Base-by-base conservation (phyloP, 23 tunicate genomes). In the Clavelina lepadiformis region DNA sequence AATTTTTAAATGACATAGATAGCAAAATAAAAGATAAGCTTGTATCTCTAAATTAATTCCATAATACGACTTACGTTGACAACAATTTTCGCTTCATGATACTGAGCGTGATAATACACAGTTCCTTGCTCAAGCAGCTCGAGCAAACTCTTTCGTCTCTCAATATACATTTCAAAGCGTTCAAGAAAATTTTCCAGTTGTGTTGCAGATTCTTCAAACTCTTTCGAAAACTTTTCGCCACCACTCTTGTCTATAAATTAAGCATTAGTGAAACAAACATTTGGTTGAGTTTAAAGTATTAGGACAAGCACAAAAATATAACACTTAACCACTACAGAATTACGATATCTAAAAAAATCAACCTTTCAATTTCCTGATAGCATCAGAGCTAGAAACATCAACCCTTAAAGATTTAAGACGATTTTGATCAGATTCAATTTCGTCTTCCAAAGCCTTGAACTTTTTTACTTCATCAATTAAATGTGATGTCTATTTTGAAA, bases 11-110 rank as follows among this genome's bases (percentile, higher is more conserved):
- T 18, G 8, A 20, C 15, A 54, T 7, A 18, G 60, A 18, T 54
- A 15, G 15, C 15, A 11, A 15, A 11, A 11, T 41, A 11, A 41
- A 41, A 15, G 15, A 15, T 11, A 15, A 11, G 49, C 49, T 41
- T 41, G 49, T 15, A 41, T 11, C 49, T 15, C 49, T 15, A 41
- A 41, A 11, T 41, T 41, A 41, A 41, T 11, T 11, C 11, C 11
- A 41, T 41, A 41, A 15, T 41, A 41, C 18, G 21, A 73, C 82
- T 79, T 51, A 87, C 96, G 53, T 87, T 87, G 49, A 80, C 96
- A 31, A 87, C 96, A 29, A 79, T 87, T 68, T 79, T 73, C 0
- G 96, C 96, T 60, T 87, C 96, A 30, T 87, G 96, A 31, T 79
- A 87, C 49, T 79, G 96, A 8, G 96, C 96, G 50, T 83, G 71